Evolutionary conservation across 2,113 vertebrate genomes (phyloP).

Genomic region (Phainopepla nitens): DNA sequence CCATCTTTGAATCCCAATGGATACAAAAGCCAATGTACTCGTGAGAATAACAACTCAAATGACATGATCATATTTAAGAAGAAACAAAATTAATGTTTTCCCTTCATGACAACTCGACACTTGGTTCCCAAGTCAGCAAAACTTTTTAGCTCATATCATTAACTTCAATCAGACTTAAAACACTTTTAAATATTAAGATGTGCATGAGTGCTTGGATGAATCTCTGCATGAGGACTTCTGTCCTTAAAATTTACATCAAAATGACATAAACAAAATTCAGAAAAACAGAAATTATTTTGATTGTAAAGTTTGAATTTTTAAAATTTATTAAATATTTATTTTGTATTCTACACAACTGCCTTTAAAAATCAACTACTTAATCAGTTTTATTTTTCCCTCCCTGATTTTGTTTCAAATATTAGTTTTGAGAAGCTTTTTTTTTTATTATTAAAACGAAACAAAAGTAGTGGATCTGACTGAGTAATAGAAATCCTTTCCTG

Average conservation of each 20-base stretch:
- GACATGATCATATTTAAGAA: not conserved
- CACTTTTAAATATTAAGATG: not conserved
- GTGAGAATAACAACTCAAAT: not conserved
- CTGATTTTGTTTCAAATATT: slow-evolving; percentile 23
- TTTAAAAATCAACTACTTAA: slow-evolving; percentile 23
- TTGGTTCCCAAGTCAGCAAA: not conserved
- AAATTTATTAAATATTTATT: not conserved
- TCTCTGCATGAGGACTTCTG: not conserved
- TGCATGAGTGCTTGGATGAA: not conserved
- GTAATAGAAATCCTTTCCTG: not conserved
- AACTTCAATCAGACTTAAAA: not conserved
- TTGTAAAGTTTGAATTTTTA: not conserved
- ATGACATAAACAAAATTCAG: not conserved
- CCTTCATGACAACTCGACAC: not conserved
- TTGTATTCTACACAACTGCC: not conserved
- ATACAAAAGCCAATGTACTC: not conserved
- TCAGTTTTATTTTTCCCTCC: not conserved
- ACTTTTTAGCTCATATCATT: not conserved
- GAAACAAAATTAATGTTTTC: not conserved
- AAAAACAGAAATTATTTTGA: not conserved
- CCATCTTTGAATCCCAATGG: not conserved
- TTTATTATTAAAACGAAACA: not conserved
- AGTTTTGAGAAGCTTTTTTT: not conserved
- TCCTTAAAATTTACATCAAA: not conserved
- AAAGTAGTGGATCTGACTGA: not conserved